Evolutionary conservation across 2,888 invertebrate species (phyloP), one percentile per base, ranked within the genome.

Genomic region (Antheraea assamensis): DNA sequence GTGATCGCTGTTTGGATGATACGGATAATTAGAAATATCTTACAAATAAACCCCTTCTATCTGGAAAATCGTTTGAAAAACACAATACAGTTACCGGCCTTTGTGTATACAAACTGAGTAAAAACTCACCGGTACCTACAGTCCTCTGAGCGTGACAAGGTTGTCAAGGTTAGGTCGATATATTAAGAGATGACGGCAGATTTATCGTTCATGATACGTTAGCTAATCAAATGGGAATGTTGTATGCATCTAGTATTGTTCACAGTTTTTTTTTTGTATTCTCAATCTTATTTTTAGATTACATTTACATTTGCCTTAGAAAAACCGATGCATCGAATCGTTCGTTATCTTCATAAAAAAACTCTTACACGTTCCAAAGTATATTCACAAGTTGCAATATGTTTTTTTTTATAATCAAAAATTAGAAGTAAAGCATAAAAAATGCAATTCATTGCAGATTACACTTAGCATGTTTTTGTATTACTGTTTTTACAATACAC

Each of bases 121-220:
- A 76, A 73, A 73, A 73, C 68, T 73, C 71, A 70, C 76, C 72
- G 66, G 74, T 77, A 75, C 73, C 71, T 73, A 71, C 72, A 74
- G 71, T 75, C 76, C 75, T 73, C 73, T 66, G 70, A 77, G 76
- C 75, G 76, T 75, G 55, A 75, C 76, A 75, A 76, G 75, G 73
- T 49, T 52, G 66, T 71, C 76, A 76, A 77, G 77, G 77, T 73
- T 70, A 72, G 71, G 52, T 58, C 31, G 72, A 49, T 61, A 72
- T 74, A 64, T 70, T 31, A 64, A 52, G 71, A 73, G 70, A 73
- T 75, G 73, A 72, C 77, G 74, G 70, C 72, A 70, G 58, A 70
- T 66, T 68, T 49, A 17, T 30, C 30, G 35, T n/a, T 68, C 68
- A 68, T 35, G 35, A 68, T 35, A 35, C 31, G 35, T 68, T 68